Conservation (phyloP, 2,797 vertebrate genomes). For the Eremophila alpestris region DNA sequence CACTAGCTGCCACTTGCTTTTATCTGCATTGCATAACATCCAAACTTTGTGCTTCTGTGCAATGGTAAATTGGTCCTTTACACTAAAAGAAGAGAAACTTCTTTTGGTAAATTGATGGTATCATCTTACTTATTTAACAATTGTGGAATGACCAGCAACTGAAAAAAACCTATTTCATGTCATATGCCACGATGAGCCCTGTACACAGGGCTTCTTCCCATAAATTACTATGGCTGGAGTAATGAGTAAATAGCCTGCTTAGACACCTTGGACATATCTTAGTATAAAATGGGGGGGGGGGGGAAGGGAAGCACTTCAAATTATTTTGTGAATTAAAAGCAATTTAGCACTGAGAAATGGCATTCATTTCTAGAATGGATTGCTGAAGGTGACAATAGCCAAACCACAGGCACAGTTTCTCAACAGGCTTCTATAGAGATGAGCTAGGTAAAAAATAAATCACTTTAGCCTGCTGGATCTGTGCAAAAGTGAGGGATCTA, state of each 20-base stretch:
- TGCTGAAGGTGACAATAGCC: neutral
- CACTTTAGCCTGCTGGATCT: neutral
- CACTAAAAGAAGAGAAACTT: neutral
- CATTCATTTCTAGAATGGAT: neutral
- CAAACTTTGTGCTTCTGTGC: constrained; percentile 44
- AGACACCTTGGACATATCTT: neutral
- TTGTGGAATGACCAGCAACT: neutral
- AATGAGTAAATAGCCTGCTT: neutral
- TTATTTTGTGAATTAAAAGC: neutral
- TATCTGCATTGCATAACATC: constrained; percentile 8
- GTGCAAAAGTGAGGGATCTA: neutral
- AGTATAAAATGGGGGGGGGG: neutral
- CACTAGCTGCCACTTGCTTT: neutral
- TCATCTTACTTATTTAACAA: neutral
- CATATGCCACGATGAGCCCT: neutral
- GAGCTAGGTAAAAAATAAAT: neutral
- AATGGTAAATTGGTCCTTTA: constrained; percentile 34
- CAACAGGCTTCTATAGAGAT: neutral
- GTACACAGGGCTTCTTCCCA: neutral
- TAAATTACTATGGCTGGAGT: neutral
- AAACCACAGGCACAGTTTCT: neutral
- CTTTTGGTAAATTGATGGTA: neutral
- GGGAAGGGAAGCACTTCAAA: neutral
- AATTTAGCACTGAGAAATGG: neutral
- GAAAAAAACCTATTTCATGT: neutral